Conservation (phyloP, 2,113 vertebrate genomes). For the Polypterus bichir region DNA sequence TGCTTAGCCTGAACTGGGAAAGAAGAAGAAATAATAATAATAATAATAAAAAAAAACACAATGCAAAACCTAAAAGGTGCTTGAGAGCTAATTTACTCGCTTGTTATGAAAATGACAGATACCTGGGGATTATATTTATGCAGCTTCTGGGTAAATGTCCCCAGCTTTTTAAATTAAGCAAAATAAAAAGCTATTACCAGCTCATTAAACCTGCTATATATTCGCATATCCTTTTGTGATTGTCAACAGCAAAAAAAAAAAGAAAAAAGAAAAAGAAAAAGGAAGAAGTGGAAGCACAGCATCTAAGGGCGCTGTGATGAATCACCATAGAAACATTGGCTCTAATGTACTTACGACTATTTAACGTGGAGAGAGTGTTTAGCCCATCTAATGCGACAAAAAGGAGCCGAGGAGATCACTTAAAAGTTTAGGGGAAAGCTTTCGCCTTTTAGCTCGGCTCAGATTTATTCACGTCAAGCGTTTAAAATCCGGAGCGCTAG, state of each 20-base stretch:
- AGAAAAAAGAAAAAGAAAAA: background rate
- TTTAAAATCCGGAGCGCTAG: too few relatives aligned
- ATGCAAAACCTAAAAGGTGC: background rate
- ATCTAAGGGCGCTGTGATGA: background rate
- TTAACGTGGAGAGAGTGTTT: background rate
- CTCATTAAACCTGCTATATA: background rate
- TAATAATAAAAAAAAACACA: too few relatives aligned
- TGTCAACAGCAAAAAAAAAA: background rate
- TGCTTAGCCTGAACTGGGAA: background rate
- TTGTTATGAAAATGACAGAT: background rate
- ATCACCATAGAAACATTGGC: background rate
- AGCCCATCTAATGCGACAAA: background rate
- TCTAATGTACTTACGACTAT: background rate
- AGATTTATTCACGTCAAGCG: too few relatives aligned
- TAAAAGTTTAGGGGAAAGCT: background rate
- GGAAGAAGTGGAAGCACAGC: background rate
- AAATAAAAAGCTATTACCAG: background rate
- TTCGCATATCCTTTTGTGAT: background rate
- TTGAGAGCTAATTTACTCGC: background rate
- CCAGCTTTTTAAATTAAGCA: background rate
- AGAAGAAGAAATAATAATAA: too few relatives aligned
- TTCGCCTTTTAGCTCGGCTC: too few relatives aligned
- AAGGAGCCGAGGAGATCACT: background rate
- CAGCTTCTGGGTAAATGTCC: background rate
- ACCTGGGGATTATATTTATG: background rate